These are phyloP conservation scores for Mustela lutreola DNA, from an alignment of 2,113 vertebrate genomes.

Conservation along the genomic window DNA sequence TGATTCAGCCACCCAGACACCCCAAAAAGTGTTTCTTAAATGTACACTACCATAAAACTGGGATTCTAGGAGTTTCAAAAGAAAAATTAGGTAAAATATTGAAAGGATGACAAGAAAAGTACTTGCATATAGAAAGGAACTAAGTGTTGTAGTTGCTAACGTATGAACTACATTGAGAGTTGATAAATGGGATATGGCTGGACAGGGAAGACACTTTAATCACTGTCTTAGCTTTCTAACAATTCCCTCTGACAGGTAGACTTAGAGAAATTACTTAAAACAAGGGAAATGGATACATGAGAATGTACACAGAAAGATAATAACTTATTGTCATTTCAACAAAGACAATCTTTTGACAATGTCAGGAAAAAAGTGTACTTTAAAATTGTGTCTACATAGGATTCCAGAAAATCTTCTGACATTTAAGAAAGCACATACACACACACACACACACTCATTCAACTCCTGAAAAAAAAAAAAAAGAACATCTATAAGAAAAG, in stretches of 20 bases:
- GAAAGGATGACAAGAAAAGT: neutral
- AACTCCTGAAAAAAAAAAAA: neutral
- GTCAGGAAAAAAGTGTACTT: neutral
- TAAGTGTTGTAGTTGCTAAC: neutral
- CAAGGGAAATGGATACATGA: neutral
- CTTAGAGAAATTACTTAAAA: neutral
- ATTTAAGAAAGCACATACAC: neutral
- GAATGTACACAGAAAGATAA: neutral
- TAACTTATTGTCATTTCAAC: neutral
- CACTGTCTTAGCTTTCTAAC: neutral
- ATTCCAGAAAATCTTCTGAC: neutral
- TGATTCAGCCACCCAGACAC: neutral
- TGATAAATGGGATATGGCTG: neutral
- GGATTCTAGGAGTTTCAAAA: slow-evolving; percentile 1
- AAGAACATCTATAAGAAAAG: neutral
- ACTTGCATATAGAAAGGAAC: neutral
- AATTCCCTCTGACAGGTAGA: neutral
- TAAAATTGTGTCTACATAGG: neutral
- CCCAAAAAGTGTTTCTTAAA: neutral
- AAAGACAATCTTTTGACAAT: neutral
- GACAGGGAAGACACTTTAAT: neutral
- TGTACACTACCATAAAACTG: neutral
- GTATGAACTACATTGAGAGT: neutral
- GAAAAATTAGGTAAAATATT: slow-evolving; percentile 8
- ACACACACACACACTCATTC: neutral